Percentiles rank a stretch among this genome's conserved stretches.
Conservation (phyloP, 2,797 vertebrate species). For the Pelodytes ibericus region DNA sequence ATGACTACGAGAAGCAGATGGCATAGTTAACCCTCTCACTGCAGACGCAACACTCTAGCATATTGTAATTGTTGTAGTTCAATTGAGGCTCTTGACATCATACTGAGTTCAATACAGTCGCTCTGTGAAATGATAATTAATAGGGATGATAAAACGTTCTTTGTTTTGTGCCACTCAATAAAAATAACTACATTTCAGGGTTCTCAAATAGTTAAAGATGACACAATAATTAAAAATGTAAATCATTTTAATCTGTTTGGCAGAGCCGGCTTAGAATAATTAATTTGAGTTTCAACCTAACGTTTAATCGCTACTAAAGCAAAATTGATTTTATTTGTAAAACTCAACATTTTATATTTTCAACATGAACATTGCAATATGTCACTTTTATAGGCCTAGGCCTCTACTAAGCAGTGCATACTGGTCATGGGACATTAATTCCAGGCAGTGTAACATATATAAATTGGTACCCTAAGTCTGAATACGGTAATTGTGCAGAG, state of each 20-base stretch:
- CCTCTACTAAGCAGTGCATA: too few species aligned
- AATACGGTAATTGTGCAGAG: too few species aligned
- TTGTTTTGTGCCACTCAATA: background rate
- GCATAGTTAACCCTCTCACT: slow-evolving; percentile 6
- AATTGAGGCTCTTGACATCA: background rate
- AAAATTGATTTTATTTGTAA: background rate
- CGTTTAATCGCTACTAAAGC: background rate
- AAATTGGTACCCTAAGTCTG: too few species aligned
- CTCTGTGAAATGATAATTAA: background rate
- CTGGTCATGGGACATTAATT: too few species aligned
- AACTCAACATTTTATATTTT: background rate
- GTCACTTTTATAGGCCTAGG: too few species aligned
- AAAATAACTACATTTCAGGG: background rate
- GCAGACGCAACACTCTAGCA: background rate
- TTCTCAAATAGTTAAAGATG: background rate
- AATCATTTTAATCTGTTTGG: background rate
- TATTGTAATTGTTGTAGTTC: background rate
- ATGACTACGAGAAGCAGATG: slow-evolving; percentile 30
- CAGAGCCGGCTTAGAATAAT: background rate
- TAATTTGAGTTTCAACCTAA: background rate
- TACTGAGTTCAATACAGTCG: background rate
- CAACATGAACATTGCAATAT: too few species aligned
- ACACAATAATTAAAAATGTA: background rate
- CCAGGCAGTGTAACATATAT: too few species aligned
- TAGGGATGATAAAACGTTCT: background rate